Percentiles rank a stretch among this genome's conserved stretches.
phyloP scores from a whole-genome alignment of 2,888 invertebrate genomes.

The Pimpla rufipes region DNA sequence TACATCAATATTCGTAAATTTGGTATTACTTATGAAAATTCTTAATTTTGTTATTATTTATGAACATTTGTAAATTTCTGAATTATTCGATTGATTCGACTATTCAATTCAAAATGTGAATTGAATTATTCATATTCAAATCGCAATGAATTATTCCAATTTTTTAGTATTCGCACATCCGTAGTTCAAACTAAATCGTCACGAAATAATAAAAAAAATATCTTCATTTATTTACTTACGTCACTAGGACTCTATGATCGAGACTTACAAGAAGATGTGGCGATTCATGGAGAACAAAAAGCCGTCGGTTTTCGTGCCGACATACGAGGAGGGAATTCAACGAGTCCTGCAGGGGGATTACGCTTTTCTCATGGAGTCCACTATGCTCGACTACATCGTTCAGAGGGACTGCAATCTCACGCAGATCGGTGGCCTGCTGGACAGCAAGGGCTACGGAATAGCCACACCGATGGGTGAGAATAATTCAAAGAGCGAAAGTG shows the following conservation, averaged over 20 bases:
- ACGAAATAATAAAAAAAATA: neutral
- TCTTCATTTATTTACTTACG: slow-evolving; percentile 28
- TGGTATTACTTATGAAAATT: no score
- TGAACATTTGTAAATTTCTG: no score
- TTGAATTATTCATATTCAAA: no score
- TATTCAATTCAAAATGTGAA: no score
- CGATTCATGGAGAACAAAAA: slow-evolving; percentile 91
- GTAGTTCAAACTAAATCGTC: no score
- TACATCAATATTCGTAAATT: no score
- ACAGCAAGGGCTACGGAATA: slow-evolving; percentile 93
- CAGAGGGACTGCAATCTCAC: slow-evolving; percentile 94
- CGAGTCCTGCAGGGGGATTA: slow-evolving; percentile 92
- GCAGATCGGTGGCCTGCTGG: slow-evolving; percentile 94
- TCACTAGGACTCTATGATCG: slow-evolving; percentile 91
- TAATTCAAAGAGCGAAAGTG: neutral
- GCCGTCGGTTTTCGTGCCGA: slow-evolving; percentile 90
- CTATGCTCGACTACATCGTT: slow-evolving; percentile 94
- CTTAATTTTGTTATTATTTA: no score
- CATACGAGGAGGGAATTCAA: slow-evolving; percentile 92
- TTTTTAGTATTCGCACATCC: no score
- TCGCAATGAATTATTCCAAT: no score
- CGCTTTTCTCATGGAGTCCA: slow-evolving; percentile 96
- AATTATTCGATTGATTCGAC: no score
- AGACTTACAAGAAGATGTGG: slow-evolving; percentile 94
- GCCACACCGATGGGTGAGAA: slow-evolving; percentile 88